Evolutionary conservation across 1,140 invertebrate genomes (phyloP), one percentile per base, ranked within the genome.

Genomic region (Zaprionus ghesquierei): DNA sequence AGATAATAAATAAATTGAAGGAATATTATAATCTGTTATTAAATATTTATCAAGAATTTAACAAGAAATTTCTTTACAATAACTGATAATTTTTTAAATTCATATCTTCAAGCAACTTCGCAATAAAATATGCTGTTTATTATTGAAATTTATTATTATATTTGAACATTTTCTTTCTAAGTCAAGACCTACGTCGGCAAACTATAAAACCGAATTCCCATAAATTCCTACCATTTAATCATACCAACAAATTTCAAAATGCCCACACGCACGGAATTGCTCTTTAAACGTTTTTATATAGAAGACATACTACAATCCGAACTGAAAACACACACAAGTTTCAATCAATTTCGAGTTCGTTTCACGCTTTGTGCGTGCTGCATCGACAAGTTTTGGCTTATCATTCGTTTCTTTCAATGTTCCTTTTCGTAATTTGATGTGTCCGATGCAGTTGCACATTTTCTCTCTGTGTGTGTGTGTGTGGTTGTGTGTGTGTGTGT

Each of bases 381-480:
- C 20, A 15, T 41, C 50, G 35, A 53, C 61, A 63, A 53, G 50
- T 53, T 27, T 33, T 63, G 22, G 50, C 23, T 54, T 63, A 54
- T 63, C 61, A 41, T 54, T 23, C 23, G 60, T 62, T 62, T 51
- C 60, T 35, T 53, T 46, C 41, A 22, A 15, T 25, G 49, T 51
- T 23, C 23, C 23, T 51, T 23, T 62, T 44, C 10, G 50, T 44
- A 63, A 71, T 49, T 66, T 68, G 35, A 60, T 59, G 55, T 68
- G 56, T 54, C 50, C 35, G 29, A 33, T 73, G 63, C 55, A 72
- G 50, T 59, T 56, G 61, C 56, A 25, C 29, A 31, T 54, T 15
- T 9, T 49, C 5, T 4, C 35, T 8, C 2, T n/a, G n/a, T 49
- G 38, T 49, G 27, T 38, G 25, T 20, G 10, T 41, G 18, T 15